These are phyloP conservation scores for Carcinoscorpius rotundicauda DNA, from an alignment of 1,140 invertebrate species.

Conservation along the genomic window DNA sequence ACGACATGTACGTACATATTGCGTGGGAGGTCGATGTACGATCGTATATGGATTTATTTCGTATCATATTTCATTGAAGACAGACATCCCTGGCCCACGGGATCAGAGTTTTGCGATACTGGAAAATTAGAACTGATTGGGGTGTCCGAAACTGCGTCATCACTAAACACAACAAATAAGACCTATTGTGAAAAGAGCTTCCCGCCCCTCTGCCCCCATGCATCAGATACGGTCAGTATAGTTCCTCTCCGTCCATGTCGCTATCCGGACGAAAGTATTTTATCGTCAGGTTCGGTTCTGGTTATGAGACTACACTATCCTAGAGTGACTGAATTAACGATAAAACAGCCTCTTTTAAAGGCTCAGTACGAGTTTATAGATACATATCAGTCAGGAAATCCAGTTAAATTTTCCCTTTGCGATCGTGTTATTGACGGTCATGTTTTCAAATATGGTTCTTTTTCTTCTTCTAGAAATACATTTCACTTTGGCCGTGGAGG, in stretches of 20 bases:
- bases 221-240: constrained; percentile 15
- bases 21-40: constrained; percentile 49
- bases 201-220: constrained; percentile 24
- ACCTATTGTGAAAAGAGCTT: constrained; percentile 15
- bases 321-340: constrained; percentile 15
- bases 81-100: constrained; percentile 17
- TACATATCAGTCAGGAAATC: constrained; percentile 8
- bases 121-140: constrained; percentile 17
- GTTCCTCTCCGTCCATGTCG: constrained; percentile 20
- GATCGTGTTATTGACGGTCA: constrained; percentile 18
- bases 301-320: constrained; percentile 14
- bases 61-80: constrained; percentile 33
- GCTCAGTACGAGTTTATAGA: constrained; percentile 24
- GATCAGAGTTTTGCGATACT: constrained; percentile 21
- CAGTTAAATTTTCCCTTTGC: constrained; percentile 19
- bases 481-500: constrained; percentile 26
- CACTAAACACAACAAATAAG: background rate
- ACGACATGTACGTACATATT: constrained; percentile 75
- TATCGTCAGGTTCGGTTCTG: constrained; percentile 21
- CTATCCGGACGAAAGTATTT: constrained; percentile 22
- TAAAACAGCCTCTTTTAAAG: constrained; percentile 17
- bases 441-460: constrained; percentile 6
- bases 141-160: too few species aligned
- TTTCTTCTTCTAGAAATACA: constrained; percentile 20
- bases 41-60: constrained; percentile 74